Evolutionary conservation across 2,797 vertebrate genomes (phyloP), one percentile per base, ranked within the genome.

Genomic region (Gymnocypris eckloni): DNA sequence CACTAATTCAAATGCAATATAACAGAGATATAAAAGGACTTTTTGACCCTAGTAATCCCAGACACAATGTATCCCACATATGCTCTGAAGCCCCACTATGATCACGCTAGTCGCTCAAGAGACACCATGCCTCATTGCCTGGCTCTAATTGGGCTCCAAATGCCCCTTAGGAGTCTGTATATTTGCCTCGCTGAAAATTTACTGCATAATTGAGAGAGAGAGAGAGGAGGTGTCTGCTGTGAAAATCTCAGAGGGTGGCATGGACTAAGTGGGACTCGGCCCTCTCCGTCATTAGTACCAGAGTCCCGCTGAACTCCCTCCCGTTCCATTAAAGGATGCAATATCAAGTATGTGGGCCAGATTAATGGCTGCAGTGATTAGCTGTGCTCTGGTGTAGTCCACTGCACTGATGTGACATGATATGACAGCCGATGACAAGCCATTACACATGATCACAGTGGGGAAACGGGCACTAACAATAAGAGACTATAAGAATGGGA

Each of bases 141-240:
- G 33, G 15, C 79, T 10, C 84, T 90, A 90, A 89, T 86, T 89
- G 82, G 71, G 66, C 84, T 85, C 83, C 83, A 83, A 83, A 87
- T 71, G 22, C 69, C 86, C 82, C 82, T 20, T 54, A 79, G 82
- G 79, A 88, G 67, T 66, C 50, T 41, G 25, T 70, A 72, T 73
- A 87, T 77, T 84, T 76, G 54, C 75, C 81, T 59, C 6, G 20
- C 25, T 6, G 69, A 75, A 52, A 61, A 75, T 71, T 1, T 37
- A 20, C 45, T 73, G 39, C 33, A 39, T 86, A 87, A 87, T 84
- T 71, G 76, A 83, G 69, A 81, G 64, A 82, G 43, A 33, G 37
- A 33, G 37, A 8, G 76, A 0, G 28, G 8, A 50, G 72, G 28
- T 25, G 75, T 82, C 69, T 20, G 39, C 67, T 33, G 67, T 48